Conservation (phyloP, 2,888 invertebrate species). For the Cancer borealis region DNA sequence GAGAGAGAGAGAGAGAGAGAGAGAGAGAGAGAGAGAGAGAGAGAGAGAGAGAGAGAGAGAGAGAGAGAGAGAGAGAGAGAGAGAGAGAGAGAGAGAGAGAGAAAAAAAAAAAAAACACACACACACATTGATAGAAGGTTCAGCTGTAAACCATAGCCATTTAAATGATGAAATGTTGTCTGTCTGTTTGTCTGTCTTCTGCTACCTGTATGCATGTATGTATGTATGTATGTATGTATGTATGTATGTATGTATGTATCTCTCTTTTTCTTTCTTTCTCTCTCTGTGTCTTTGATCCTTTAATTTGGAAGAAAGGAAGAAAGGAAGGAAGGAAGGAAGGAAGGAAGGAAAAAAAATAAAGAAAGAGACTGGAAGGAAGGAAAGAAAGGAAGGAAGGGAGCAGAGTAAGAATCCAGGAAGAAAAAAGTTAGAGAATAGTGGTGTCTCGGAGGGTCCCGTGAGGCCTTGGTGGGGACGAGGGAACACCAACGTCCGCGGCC, state of each 20-base stretch:
- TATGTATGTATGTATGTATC: not conserved
- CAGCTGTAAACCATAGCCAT: no score
- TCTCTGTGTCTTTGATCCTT: no score
- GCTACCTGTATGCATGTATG: not conserved
- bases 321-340: not conserved
- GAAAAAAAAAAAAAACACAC: conserved; percentile 10
- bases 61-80: conserved; percentile 49
- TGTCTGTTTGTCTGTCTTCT: not conserved
- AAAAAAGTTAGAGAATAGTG: no score
- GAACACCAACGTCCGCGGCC: no score
- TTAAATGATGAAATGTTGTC: not conserved
- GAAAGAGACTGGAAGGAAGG: not conserved
- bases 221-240: not conserved
- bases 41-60: conserved; percentile 45
- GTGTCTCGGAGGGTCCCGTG: no score
- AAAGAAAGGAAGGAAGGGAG: not conserved
- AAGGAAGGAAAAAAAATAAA: not conserved
- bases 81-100: conserved; percentile 47
- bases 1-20: no score
- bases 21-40: conserved; percentile 27
- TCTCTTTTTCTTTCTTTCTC: no score
- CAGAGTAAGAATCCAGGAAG: no score
- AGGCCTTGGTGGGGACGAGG: no score
- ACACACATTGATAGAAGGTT: not conserved
- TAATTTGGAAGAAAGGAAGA: not conserved